Evolutionary conservation across 2,888 invertebrate genomes (phyloP), one percentile per base, ranked within the genome.

Genomic region (Kryphioiulus occultus): DNA sequence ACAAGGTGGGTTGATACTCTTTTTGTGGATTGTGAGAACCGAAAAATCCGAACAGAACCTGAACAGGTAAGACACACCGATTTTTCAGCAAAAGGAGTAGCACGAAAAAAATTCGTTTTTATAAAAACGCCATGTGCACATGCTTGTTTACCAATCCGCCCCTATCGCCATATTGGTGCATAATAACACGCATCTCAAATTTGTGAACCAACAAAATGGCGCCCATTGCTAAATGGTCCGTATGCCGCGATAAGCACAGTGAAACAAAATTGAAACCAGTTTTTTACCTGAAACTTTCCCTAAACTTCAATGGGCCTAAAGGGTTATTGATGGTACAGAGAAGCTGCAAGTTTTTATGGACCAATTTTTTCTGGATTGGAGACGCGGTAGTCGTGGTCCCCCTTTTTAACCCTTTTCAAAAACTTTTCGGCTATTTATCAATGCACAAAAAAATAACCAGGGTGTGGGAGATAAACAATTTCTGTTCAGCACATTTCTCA

Each of bases 1-100:
- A 68, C 68, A 68, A 68, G 68, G 68, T 68, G 68, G 68, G 68
- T 68, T 68, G 68, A 68, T 68, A 68, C 68, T 68, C 68, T 68
- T 68, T 68, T 26, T 26, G 68, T 68, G 26, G 26, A 68, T 68
- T 68, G 68, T 68, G 68, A 68, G 68, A 68, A 68, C 68, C 68
- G 68, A 68, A 68, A 68, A 68, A 68, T 68, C 26, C 68, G 68
- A 26, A 9, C 68, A 68, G 68, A 68, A 68, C 26, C 68, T 68
- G n/a, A 26, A 68, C 68, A 68, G 68, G 22, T 68, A 68, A 68
- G 68, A 68, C 68, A 26, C 22, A 12, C 68, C 26, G 12, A 68
- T 26, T 68, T 68, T 68, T 2, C 68, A 68, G 68, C 68, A 68
- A 68, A 68, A 68, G 68, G 26, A 68, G 68, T 68, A 68, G 26